Evolutionary conservation across 1,140 invertebrate genomes (phyloP), one percentile per base, ranked within the genome.

Genomic region (Coptotermes formosanus): DNA sequence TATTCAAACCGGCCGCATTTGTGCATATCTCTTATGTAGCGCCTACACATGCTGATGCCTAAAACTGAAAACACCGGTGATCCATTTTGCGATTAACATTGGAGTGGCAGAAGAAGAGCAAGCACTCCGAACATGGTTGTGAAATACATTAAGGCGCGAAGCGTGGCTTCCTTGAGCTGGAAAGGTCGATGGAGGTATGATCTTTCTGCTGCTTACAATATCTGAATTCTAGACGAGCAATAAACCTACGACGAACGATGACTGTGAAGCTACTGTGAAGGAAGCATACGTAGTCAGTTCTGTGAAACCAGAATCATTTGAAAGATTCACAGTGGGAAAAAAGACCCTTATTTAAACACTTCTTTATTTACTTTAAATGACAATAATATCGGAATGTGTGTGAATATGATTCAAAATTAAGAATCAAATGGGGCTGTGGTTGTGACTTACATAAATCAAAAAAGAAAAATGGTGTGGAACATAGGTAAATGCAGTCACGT

Each of bases 1-100:
- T 75, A 75, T 12, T 85, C 30, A 43, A 44, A 55, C 30, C 83
- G 38, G 83, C 48, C n/a, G 85, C 85, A 9, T 48, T 59, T 48
- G 83, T 59, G 44, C 59, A 69, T 44, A 38, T n/a, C 44, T n/a
- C 32, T 32, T 85, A 44, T 32, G 45, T 85, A 43, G 4, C 3
- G 38, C 84, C 45, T 19, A 21, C 83, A 21, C 12, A 52, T 19
- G 12, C 12, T n/a, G 38, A 7, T 45, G 25, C 23, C 44, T n/a
- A 38, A 83, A 83, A 83, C 44, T 48, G 19, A 19, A n/a, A 83
- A 19, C 38, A 38, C 52, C 19, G 52, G 19, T 55, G 52, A 55
- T 55, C 52, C 52, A 55, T 19, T 55, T 55, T 16, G 52, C 19
- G 52, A 55, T 55, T 55, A 55, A 21, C 52, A 19, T 4, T 55